A percentile compares a stretch with the other conserved stretches of the same genome.
Evolutionary conservation across 2,888 invertebrate species (phyloP).

Genomic region (Agrochola circellaris): DNA sequence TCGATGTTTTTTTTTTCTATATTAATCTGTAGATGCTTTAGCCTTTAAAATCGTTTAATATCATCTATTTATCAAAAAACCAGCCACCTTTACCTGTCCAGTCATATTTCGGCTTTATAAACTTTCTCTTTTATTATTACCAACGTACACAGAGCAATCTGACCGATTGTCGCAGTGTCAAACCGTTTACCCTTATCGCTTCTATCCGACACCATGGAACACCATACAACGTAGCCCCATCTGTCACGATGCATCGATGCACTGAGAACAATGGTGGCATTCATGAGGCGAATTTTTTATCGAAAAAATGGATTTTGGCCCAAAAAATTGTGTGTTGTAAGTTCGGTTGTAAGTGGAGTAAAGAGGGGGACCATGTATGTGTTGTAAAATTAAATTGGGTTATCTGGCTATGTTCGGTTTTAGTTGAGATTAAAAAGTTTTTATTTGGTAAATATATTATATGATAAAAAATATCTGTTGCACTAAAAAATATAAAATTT

Average conservation of each 20-base stretch:
- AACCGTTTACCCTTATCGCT: conserved; percentile 87
- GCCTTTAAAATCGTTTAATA: neutral
- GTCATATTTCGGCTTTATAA: neutral
- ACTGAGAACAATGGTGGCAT: conserved; percentile 81
- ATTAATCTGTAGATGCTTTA: neutral
- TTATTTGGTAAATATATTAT: no score
- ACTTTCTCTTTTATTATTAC: conserved; percentile 43
- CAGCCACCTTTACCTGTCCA: neutral
- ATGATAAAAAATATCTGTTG: no score
- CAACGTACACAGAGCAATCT: conserved; percentile 64
- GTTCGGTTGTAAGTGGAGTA: conserved; percentile 51
- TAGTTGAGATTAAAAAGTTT: conserved; percentile 16
- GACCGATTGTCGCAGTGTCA: conserved; percentile 87
- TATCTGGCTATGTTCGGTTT: conserved; percentile 3
- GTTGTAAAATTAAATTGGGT: conserved; percentile 43
- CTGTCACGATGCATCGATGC: conserved; percentile 82
- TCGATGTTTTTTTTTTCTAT: neutral
- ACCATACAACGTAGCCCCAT: conserved; percentile 72
- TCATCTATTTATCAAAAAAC: neutral
- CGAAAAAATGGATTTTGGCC: conserved; percentile 79
- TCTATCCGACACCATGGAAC: conserved; percentile 60
- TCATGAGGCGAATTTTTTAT: conserved; percentile 79
- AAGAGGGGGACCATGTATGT: conserved; percentile 23
- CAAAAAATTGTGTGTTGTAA: conserved; percentile 78
- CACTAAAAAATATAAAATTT: neutral